These are phyloP conservation scores for Gryllus bimaculatus DNA, from an alignment of 1,140 invertebrate genomes.

Conservation along the genomic window DNA sequence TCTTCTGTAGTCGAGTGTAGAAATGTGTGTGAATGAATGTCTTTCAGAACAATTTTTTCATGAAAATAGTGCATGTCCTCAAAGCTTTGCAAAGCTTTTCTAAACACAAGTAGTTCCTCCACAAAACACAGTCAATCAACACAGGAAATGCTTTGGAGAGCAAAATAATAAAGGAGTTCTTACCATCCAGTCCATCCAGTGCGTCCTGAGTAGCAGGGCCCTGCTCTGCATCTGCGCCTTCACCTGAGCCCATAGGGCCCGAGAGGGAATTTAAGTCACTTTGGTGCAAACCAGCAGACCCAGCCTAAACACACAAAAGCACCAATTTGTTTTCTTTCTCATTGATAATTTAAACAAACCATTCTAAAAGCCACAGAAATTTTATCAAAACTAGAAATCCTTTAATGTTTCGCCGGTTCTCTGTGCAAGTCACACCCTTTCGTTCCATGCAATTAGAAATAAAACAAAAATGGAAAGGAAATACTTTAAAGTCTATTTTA, in stretches of 20 bases:
- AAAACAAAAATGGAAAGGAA: no score
- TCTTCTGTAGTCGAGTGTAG: no score
- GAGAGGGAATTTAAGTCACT: conserved; percentile 10
- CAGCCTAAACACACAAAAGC: not conserved
- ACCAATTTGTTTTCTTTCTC: not conserved
- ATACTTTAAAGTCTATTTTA: no score
- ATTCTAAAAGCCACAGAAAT: not conserved
- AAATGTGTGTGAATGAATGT: no score
- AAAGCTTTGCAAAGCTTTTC: no score
- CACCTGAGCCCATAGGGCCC: conserved; percentile 4
- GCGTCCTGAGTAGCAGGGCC: conserved; percentile 20
- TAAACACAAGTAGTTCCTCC: no score
- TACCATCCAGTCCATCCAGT: conserved; percentile 23
- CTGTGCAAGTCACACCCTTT: no score
- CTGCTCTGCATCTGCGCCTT: conserved; percentile 18
- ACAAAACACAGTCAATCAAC: not conserved
- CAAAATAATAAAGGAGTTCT: not conserved
- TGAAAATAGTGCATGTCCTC: no score
- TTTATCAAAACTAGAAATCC: no score
- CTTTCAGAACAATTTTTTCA: no score
- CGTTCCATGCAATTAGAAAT: no score
- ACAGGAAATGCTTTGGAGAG: conserved; percentile 17
- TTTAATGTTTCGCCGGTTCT: no score
- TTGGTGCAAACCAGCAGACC: conserved; percentile 6
- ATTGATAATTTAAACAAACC: not conserved